Evolutionary conservation across 2,113 vertebrate species (phyloP), one percentile per base, ranked within the genome.

Genomic region (Tragelaphus imberbis): DNA sequence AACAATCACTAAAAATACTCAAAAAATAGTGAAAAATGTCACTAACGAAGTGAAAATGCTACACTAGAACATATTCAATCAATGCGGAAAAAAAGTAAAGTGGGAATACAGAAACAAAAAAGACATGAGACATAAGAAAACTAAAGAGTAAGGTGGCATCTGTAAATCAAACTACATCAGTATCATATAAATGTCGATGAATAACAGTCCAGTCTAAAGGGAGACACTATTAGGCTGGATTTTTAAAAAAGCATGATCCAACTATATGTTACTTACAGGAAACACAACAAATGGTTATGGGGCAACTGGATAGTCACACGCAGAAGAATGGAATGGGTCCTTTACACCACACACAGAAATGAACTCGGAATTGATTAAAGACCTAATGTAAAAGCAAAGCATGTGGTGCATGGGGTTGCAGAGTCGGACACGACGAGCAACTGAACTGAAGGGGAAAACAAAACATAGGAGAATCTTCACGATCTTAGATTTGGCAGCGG

Each of bases 41-140:
- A 88, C 49, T 85, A 91, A 80, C 14, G 15, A 91, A 79, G 81
- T 88, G n/a, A 63, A 85, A 97, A n/a, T 44, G 51, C 36, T 56
- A 79, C 13, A 59, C 71, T 80, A 91, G 47, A 89, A 87, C 53
- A 61, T 7, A 88, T 53, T 95, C 56, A 59, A 65, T 81, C 51
- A 58, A 33, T n/a, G 55, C 4, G 68, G 68, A 65, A 95, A 80
- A 82, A 80, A 65, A 28, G 2, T 56, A 89, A 65, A 79, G 21
- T 2, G 7, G 16, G 10, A 94, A 92, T 1, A 58, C 3, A 88
- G 36, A 53, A 95, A 96, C 6, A 30, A 94, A 88, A 88, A 81
- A 59, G 33, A 77, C 28, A 81, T 3, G 15, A 86, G 44, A 44
- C 27, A 51, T n/a, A 47, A 11, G 30, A 58, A 87, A 95, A 58